Evolutionary conservation across 1,140 invertebrate species (phyloP), one percentile per base, ranked within the genome.

Genomic region (Zaprionus inermis): DNA sequence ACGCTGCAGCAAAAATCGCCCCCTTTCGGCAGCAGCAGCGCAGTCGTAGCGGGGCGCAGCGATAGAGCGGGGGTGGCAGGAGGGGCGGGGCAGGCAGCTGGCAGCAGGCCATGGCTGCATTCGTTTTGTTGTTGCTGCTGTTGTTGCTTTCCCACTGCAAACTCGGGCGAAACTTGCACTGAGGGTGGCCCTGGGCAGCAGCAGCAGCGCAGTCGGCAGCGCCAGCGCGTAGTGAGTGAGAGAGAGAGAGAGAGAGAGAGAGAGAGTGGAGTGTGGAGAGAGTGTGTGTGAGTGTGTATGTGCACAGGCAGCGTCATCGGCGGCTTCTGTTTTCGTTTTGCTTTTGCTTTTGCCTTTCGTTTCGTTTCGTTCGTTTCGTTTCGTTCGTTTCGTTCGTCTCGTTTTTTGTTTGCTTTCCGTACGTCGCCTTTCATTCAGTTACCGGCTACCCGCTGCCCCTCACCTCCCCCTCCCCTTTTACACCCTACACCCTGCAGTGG

Each of bases 1-100:
- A 20, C 57, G 30, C 30, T 56, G 76, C 44, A 84, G 81, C 81
- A 84, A 84, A 83, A 83, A 83, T 84, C 80, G 80, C 81, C 79
- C 79, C 68, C 76, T 83, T 44, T 44, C 38, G 7, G 38, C 38
- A 41, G 75, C 58, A 80, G 76, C 51, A 56, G 49, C 32, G 76
- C 76, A 63, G 24, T 4, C 1, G 22, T 4, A 24, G 22, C 22
- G 4, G 22, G 4, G 46, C 74, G 66, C 49, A 56, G 68, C 57
- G 20, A 9, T n/a, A 44, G 28, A 52, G 38, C 5, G n/a, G n/a
- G 5, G 7, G 38, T 2, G 6, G n/a, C 2, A n/a, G n/a, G 5
- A 5, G 5, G 36, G 2, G 36, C 3, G 2, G 7, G 2, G 11
- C 6, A 2, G 11, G 46, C 32, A 63, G 34, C 49, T 59, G 20